These are phyloP conservation scores for Carettochelys insculpta DNA, from an alignment of 2,113 vertebrate species.

Conservation along the genomic window DNA sequence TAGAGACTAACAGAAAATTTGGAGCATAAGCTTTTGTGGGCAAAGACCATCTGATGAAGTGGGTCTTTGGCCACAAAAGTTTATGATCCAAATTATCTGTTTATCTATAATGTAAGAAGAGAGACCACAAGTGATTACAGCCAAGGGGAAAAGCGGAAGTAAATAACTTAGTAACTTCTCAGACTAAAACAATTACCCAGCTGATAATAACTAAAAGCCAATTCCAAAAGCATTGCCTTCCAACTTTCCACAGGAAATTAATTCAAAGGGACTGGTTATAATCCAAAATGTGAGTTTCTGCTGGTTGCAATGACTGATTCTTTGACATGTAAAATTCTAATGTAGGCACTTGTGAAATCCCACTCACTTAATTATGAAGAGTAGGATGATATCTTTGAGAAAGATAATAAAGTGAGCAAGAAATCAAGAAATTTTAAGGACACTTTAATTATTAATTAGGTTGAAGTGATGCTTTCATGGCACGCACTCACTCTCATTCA, in stretches of 20 bases:
- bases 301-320: not conserved
- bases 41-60: too few relatives aligned
- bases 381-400: not conserved
- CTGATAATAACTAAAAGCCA: not conserved
- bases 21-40: too few relatives aligned
- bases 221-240: not conserved
- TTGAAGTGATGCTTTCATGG: conserved; percentile 19
- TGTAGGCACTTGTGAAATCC: not conserved
- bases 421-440: conserved; percentile 49
- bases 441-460: conserved; percentile 38
- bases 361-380: not conserved
- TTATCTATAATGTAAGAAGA: not conserved
- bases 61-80: not conserved
- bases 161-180: not conserved
- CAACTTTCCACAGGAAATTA: not conserved
- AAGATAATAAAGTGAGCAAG: conserved; percentile 15
- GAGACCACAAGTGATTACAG: not conserved
- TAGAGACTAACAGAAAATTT: too few relatives aligned
- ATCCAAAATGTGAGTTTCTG: not conserved
- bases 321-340: not conserved
- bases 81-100: too few relatives aligned
- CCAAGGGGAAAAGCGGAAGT: not conserved
- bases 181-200: not conserved
- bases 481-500: not conserved
- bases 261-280: not conserved